Percentiles rank a stretch among this genome's conserved stretches.
Evolutionary conservation across 2,113 vertebrate species (phyloP).

Genomic region (Lagenorhynchus albirostris): DNA sequence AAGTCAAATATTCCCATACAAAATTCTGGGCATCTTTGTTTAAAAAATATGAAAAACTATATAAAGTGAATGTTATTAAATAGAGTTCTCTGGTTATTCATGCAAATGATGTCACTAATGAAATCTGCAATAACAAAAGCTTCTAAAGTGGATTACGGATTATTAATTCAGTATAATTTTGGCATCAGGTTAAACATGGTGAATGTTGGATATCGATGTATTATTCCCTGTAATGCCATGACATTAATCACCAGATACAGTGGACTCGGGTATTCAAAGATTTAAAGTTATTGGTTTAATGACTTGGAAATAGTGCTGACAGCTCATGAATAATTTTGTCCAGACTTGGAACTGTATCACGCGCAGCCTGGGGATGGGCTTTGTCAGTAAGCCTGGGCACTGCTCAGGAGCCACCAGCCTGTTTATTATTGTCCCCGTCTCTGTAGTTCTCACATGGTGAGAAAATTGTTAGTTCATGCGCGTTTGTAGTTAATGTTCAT

Average conservation of each 20-base stretch:
- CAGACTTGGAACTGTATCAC: not conserved
- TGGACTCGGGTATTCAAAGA: not conserved
- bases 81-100: not conserved
- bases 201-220: not conserved
- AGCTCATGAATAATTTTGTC: not conserved
- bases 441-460: not conserved
- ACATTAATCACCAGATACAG: not conserved
- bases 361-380: rapidly evolving
- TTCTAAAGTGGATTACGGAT: not conserved
- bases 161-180: not conserved
- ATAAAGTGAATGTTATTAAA: not conserved
- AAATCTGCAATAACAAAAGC: not conserved
- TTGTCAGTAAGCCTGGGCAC: not conserved
- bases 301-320: not conserved
- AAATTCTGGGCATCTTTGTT: not conserved
- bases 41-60: not conserved
- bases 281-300: not conserved
- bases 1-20: not conserved
- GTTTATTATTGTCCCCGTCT: not conserved
- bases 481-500: not conserved
- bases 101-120: not conserved
- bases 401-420: not conserved
- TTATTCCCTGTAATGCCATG: not conserved
- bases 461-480: not conserved
- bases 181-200: not conserved